Conservation (phyloP, 1,140 invertebrate species). For the Chymomyza costata region DNA sequence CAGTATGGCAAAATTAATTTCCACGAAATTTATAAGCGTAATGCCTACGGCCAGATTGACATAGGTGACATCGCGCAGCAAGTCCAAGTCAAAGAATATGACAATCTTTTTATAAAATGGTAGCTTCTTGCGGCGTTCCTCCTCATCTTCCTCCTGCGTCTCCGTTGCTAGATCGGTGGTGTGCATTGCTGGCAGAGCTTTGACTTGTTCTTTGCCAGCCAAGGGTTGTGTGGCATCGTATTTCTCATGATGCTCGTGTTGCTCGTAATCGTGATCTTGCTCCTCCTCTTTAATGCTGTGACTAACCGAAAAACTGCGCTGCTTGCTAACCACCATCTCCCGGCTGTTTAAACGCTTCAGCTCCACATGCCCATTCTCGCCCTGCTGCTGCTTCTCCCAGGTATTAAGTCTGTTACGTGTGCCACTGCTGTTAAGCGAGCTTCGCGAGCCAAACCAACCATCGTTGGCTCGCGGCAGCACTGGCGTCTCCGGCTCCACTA, state of each 20-base stretch:
- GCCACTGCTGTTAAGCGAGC: constrained; percentile 62
- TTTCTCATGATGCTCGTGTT: background rate
- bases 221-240: no score
- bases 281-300: constrained; percentile 65
- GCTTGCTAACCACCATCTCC: constrained; percentile 18
- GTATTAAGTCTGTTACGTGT: constrained; percentile 53
- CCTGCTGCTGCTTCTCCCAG: constrained; percentile 42
- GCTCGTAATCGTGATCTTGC: constrained; percentile 9
- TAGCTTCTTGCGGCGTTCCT: constrained; percentile 61
- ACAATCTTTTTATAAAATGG: constrained; percentile 77
- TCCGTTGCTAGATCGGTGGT: background rate
- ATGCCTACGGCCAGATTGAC: constrained; percentile 82
- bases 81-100: constrained; percentile 81
- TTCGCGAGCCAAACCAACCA: constrained; percentile 78
- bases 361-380: constrained; percentile 40
- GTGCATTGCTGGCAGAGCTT: background rate
- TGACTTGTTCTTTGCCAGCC: background rate
- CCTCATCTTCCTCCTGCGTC: constrained; percentile 55
- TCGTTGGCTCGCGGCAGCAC: constrained; percentile 81
- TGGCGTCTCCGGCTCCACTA: constrained; percentile 79
- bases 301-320: constrained; percentile 57
- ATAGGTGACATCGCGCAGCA: constrained; percentile 81
- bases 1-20: constrained; percentile 82
- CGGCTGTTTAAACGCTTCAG: constrained; percentile 55
- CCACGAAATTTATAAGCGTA: constrained; percentile 81